Base-by-base conservation (phyloP, 2,888 invertebrate species). In the Aromia moschata region DNA sequence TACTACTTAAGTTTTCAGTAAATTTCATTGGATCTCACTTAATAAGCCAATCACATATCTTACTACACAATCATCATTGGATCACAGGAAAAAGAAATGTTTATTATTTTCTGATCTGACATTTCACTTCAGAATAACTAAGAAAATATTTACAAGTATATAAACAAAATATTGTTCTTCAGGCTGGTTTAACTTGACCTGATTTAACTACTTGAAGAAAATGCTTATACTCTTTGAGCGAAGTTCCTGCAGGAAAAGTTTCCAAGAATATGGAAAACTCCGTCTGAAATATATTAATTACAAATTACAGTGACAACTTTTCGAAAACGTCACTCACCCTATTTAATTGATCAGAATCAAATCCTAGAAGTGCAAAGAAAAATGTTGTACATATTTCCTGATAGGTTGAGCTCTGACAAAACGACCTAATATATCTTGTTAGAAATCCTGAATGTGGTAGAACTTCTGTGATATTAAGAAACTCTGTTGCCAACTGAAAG, bases 171-270 rank as follows among this genome's bases (percentile, higher is more conserved):
- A n/a, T n/a, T n/a, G n/a, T n/a, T n/a, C n/a, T n/a, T n/a, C n/a
- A 7, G 7, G 7, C 3, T 5, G 7, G 7, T 25, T 3, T 3
- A 25, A 25, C 7, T 25, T 78, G 79, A 9, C 77, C 77, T 0
- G 83, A 82, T 36, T 81, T 81, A 65, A 82, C 82, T 10, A 81
- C 67, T 65, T 85, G 85, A 0, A 82, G 83, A 65, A 80, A 84
- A 69, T 85, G 85, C 5, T 83, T 75, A 4, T 84, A 62, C 70
- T 84, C 83, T 64, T 80, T 79, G 0, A 82, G 77, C 0, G 84
- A 83, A 0, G 83, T 79, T 1, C 85, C 85, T 0, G 84, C 84
- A 37, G 85, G 85, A 0, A 55, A 63, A 15, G 37, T 12, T n/a
- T 31, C 18, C 1, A 55, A 31, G 9, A 59, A 41, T 33, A 15